Base-by-base conservation (phyloP, 2,888 invertebrate genomes). In the Epinotia demarniana region DNA sequence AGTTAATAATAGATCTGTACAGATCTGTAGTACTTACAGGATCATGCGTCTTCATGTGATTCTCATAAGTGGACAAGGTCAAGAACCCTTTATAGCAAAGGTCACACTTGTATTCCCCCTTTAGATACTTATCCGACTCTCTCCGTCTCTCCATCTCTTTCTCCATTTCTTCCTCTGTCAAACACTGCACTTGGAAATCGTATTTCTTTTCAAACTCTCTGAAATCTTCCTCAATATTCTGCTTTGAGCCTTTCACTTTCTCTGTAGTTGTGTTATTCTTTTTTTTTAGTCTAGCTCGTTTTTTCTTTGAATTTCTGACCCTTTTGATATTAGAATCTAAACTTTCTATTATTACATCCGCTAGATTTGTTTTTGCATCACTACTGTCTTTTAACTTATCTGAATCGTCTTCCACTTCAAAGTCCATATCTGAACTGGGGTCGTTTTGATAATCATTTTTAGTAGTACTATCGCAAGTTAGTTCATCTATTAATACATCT, bases 41-140 rank as follows among this genome's bases (percentile, higher is more conserved):
- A 0, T 87, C 83, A 67, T 92, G 92, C 70, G 92, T 92, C 81
- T 82, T 85, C 87, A 89, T 87, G 39, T 92, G 92, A 33, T 89
- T 85, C 2, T 83, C 84, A 49, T 58, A 66, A 19, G 64, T 73
- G 0, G 19, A 60, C 0, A 33, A 33, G 9, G 57, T 53, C 33
- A 60, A 33, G 60, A 73, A 73, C 3, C 72, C 72, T 33, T 67
- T 73, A 11, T 60, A 73, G 4, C 72, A 73, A 33, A 67, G 12
- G 8, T 73, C 66, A 67, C 72, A 73, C n/a, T 73, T 73, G 19
- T 66, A 73, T 33, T 33, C 64, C 3, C 64, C 60, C 12, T 67
- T 67, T 39, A 60, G 60, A 39, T 73, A 73, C 12, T 58, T 73
- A n/a, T 67, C 64, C 3, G 72, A n/a, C 6, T 73, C 60, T n/a